Evolutionary conservation across 2,797 vertebrate species (phyloP), one percentile per base, ranked within the genome.

Genomic region (Galago senegalensis): DNA sequence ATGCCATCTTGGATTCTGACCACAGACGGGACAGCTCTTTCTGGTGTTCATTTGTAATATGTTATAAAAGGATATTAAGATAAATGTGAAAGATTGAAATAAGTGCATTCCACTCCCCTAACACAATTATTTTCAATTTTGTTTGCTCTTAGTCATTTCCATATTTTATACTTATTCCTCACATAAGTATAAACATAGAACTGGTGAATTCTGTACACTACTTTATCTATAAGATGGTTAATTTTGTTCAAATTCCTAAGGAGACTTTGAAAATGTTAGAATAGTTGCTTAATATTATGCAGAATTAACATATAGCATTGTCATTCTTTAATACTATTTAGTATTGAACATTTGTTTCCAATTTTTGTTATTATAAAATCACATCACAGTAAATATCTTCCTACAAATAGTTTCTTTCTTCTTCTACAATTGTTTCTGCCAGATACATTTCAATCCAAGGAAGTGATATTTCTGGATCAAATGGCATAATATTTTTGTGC

Each of bases 1-100:
- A 87, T 75, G 81, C 53, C 73, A 90, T 93, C 60, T 93, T 93
- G 31, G 29, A 94, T 83, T 94, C 34, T 89, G 37, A 85, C 29
- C 63, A 82, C 46, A 73, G 29, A 21, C 1, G 34, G 46, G 91
- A 83, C n/a, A 73, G 67, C 34, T 87, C 43, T 89, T 60, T 69
- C 46, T 53, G 46, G 34, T 79, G 60, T 29, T 93, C n/a, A 81
- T 25, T 79, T 89, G 85, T 61, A 70, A 76, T 86, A 14, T 25
- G 37, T 73, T 87, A 84, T 65, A 76, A 90, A 92, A 69, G 56
- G 69, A 75, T n/a, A 40, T 60, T 31, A 77, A 85, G 77, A 72
- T 63, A 75, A 56, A 20, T 21, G 89, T 86, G 49, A 70, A 77
- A 67, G 7, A 67, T 34, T 65, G 3, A 7, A 65, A 77, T 92